phyloP scores from a whole-genome alignment of 2,113 vertebrate genomes.

The Scatophagus argus region DNA sequence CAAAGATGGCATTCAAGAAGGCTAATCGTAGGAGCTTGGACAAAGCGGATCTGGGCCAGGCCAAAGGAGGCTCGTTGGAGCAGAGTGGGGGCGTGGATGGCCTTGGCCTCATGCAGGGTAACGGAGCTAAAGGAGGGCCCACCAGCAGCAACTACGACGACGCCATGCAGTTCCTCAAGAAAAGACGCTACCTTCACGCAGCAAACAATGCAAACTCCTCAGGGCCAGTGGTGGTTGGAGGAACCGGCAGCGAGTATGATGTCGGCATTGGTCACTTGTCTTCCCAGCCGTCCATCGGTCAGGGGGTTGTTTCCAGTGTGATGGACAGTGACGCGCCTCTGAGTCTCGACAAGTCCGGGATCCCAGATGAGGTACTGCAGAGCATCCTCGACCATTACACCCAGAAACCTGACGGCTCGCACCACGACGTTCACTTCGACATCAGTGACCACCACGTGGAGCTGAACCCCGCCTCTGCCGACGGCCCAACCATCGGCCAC shows the following conservation, averaged over 20 bases:
- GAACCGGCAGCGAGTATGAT: slow-evolving; percentile 89
- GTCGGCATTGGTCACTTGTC: slow-evolving; percentile 89
- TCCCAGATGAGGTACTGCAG: slow-evolving; percentile 97
- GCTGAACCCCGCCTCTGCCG: slow-evolving; percentile 85
- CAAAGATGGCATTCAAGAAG: slow-evolving; percentile 96
- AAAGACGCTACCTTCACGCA: slow-evolving; percentile 94
- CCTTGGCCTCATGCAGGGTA: slow-evolving; percentile 89
- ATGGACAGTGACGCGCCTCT: slow-evolving; percentile 90
- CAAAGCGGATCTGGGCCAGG: slow-evolving; percentile 86
- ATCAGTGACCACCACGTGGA: slow-evolving; percentile 92
- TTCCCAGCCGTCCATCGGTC: slow-evolving; percentile 92
- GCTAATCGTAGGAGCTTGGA: slow-evolving; percentile 88
- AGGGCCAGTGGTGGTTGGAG: slow-evolving; percentile 38
- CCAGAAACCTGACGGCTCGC: slow-evolving; percentile 89
- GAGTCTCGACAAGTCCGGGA: slow-evolving; percentile 94
- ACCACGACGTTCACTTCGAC: slow-evolving; percentile 93
- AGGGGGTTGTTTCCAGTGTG: slow-evolving; percentile 89
- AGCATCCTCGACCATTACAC: slow-evolving; percentile 97
- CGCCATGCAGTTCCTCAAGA: slow-evolving; percentile 99
- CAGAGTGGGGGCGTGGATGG: slow-evolving; percentile 84
- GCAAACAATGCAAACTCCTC: slow-evolving; percentile 74
- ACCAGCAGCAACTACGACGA: slow-evolving; percentile 95
- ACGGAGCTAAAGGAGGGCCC: slow-evolving; percentile 86
- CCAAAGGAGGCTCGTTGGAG: slow-evolving; percentile 86
- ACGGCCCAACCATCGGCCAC: slow-evolving; percentile 86